Conservation (phyloP, 2,797 vertebrate genomes). For the Malacoraja senta region DNA sequence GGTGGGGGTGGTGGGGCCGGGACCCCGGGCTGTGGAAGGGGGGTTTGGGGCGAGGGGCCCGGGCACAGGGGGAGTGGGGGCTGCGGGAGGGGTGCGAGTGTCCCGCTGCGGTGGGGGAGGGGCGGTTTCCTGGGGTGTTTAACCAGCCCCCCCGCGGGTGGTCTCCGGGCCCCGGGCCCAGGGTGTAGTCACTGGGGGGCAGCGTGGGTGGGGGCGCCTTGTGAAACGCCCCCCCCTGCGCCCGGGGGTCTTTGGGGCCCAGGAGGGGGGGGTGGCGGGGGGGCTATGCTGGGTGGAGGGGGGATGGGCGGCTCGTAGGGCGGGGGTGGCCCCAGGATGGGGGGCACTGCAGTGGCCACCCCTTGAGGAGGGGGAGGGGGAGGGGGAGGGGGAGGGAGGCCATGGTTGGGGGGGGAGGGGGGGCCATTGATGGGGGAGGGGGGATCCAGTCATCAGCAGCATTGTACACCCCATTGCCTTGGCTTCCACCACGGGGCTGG, state of each 20-base stretch:
- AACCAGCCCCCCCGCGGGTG: not conserved
- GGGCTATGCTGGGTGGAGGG: not conserved
- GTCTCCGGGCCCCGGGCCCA: not conserved
- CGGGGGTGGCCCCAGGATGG: not conserved
- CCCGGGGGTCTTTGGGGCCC: not conserved
- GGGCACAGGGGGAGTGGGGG: not conserved
- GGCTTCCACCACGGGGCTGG: not conserved
- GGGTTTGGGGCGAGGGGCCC: not conserved
- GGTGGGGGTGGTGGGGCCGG: too few species aligned
- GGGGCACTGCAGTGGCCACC: constrained; percentile 2
- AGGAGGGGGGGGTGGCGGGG: not conserved
- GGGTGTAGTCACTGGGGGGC: not conserved
- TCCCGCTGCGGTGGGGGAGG: constrained; percentile 12
- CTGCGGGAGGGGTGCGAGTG: too few species aligned
- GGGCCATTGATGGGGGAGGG: constrained; percentile 13
- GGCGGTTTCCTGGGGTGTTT: not conserved
- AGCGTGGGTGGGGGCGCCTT: not conserved
- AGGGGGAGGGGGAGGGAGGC: not conserved
- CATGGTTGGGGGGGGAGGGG: constrained; percentile 15
- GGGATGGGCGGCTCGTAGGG: not conserved
- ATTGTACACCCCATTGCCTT: not conserved
- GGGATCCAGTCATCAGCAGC: constrained; percentile 19
- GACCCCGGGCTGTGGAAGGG: too few species aligned
- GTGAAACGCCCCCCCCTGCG: not conserved
- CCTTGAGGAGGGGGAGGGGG: constrained; percentile 2